Evolutionary conservation across 2,113 vertebrate genomes (phyloP), one percentile per base, ranked within the genome.

Genomic region (Zosterops borbonicus): DNA sequence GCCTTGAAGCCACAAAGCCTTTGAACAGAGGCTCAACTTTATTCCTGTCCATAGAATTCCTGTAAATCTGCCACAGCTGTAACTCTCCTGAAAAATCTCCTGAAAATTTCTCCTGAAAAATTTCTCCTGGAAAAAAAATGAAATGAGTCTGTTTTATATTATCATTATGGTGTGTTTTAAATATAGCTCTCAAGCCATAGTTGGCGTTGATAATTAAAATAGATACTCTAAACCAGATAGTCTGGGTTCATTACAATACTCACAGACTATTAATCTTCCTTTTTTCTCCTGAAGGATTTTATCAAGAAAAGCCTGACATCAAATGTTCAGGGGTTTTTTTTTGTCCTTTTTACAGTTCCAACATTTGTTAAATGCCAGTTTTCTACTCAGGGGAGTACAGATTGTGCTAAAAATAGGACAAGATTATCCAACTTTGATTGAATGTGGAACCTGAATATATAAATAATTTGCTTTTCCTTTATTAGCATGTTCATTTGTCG

Each of bases 391-490:
- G 65, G 35, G n/a, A 60, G 33, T 88, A 80, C 27, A 64, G 69
- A 86, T 67, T 71, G 21, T 93, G 68, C 89, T 92, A 83, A 89
- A 92, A 94, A 91, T 89, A 89, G 75, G 65, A 49, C 16, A 23
- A 24, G 67, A 87, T 87, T 83, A 73, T 91, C 89, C 76, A 75
- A 59, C 74, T 92, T 70, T 39, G 74, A 84, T 91, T 84, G 74
- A 92, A 44, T 92, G 70, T 50, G 63, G 78, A 90, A 89, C 47
- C 39, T 89, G 82, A 85, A 78, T 85, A 68, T 90, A 81, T 94
- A 92, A 95, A 92, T 95, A 73, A 85, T 67, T 74, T 85, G 5
- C 62, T 89, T 94, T 90, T 33, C 42, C 47, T 89, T 89, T 79
- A 76, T 78, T 94, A 82, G 35, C 22, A 1, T 39, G 29, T 92